Evolutionary conservation across 2,888 invertebrate genomes (phyloP).

Genomic region (Linyphia triangularis): DNA sequence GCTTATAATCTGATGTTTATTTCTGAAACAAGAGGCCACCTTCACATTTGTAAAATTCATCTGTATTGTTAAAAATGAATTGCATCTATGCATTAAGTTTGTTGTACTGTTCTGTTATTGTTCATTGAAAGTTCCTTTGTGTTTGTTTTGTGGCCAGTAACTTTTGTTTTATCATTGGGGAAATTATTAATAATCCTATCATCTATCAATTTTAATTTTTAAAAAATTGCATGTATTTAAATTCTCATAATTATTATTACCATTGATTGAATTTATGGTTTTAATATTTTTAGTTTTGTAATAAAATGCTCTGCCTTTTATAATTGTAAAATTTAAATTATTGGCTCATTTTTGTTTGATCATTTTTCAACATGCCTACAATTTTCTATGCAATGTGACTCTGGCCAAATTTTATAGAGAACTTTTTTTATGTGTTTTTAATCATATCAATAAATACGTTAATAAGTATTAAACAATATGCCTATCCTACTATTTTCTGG

Average conservation of each 20-base stretch:
- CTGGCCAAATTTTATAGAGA: too few species aligned
- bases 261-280: too few species aligned
- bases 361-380: too few species aligned
- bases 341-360: too few species aligned
- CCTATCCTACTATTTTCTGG: too few species aligned
- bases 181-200: not conserved
- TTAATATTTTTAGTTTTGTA: not conserved
- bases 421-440: too few species aligned
- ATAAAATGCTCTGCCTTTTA: too few species aligned
- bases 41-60: conserved; percentile 50
- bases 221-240: not conserved
- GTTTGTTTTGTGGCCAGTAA: conserved; percentile 60
- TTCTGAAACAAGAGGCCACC: conserved; percentile 2
- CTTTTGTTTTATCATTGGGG: not conserved
- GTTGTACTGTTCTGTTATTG: conserved; percentile 39
- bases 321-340: too few species aligned
- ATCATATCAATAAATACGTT: too few species aligned
- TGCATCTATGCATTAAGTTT: conserved; percentile 43
- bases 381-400: too few species aligned
- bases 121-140: conserved; percentile 43
- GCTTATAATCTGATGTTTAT: conserved; percentile 30
- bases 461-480: too few species aligned
- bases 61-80: conserved; percentile 40
- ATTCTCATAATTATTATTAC: too few species aligned
- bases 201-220: not conserved